These are phyloP conservation scores for Craniophora ligustri DNA, from an alignment of 2,888 invertebrate genomes.

Conservation along the genomic window DNA sequence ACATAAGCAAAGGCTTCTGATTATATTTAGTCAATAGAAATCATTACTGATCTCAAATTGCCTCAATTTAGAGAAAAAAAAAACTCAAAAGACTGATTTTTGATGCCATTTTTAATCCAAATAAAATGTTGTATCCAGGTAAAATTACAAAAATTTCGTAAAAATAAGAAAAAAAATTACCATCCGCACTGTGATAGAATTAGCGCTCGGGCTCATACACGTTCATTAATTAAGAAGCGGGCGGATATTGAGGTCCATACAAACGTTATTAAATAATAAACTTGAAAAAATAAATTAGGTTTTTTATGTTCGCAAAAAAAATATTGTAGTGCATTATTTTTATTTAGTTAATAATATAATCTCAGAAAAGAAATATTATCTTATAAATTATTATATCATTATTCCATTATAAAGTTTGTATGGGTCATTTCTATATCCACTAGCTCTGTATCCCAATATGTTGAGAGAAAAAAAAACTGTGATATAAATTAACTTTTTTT, in stretches of 20 bases:
- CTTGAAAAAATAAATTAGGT: too few relatives aligned
- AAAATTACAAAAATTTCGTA: constrained; percentile 35
- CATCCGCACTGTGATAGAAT: constrained; percentile 36
- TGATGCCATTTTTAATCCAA: constrained; percentile 56
- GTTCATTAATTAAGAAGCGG: too few relatives aligned
- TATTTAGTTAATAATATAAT: too few relatives aligned
- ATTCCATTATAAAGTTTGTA: too few relatives aligned
- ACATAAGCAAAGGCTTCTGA: constrained; percentile 1
- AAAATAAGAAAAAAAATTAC: constrained; percentile 44
- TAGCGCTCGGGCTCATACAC: too few relatives aligned
- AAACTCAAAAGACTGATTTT: constrained; percentile 61
- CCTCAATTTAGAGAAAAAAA: constrained; percentile 48
- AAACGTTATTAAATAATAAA: too few relatives aligned
- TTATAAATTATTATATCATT: too few relatives aligned
- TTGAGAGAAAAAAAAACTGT: constrained; percentile 42
- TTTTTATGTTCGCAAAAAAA: constrained; percentile 1
- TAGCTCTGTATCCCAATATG: too few relatives aligned
- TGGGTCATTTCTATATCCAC: too few relatives aligned
- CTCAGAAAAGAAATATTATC: too few relatives aligned
- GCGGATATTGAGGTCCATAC: too few relatives aligned
- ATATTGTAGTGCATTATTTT: too few relatives aligned
- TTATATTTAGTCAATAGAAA: constrained; percentile 44
- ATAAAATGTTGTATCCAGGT: constrained; percentile 35
- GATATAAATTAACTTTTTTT: constrained; percentile 36
- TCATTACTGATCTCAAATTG: constrained; percentile 57